phyloP scores from a whole-genome alignment of 2,113 vertebrate species.

The Mixornis gularis region DNA sequence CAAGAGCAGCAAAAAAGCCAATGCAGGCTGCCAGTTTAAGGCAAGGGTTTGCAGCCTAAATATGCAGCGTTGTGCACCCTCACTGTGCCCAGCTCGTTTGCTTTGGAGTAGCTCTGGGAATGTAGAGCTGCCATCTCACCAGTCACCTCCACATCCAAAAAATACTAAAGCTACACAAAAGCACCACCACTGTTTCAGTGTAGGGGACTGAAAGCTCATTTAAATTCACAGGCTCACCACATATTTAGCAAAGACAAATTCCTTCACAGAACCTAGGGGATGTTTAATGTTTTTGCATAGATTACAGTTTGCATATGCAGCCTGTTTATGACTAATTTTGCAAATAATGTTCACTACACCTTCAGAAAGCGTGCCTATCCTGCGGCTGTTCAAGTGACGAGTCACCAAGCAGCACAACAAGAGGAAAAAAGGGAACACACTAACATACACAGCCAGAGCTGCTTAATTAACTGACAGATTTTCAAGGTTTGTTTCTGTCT shows the following conservation, averaged over 20 bases:
- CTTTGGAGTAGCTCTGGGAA: not conserved
- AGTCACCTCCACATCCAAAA: not conserved
- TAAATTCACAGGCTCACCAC: not conserved
- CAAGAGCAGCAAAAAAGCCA: not conserved
- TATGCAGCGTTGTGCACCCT: rapidly evolving
- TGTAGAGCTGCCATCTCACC: not conserved
- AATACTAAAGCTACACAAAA: not conserved
- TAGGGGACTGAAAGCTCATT: not conserved
- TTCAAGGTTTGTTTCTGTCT: not conserved
- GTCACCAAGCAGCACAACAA: not conserved
- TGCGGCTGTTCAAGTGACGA: not conserved
- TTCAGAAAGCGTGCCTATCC: not conserved
- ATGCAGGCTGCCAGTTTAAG: rapidly evolving
- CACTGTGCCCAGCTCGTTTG: not conserved
- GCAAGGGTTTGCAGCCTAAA: not conserved
- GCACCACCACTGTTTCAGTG: rapidly evolving
- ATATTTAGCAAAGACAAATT: constrained; percentile 4
- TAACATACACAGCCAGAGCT: not conserved
- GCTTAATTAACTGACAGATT: not conserved
- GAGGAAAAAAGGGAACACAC: not conserved
- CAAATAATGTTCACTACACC: not conserved
- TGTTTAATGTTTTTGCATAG: constrained; percentile 1
- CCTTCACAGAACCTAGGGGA: not conserved
- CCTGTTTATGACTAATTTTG: constrained; percentile 4
- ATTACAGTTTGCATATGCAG: not conserved